Evolutionary conservation across 1,140 invertebrate species (phyloP), one percentile per base, ranked within the genome.

Genomic region (Drosophila ogumai): DNA sequence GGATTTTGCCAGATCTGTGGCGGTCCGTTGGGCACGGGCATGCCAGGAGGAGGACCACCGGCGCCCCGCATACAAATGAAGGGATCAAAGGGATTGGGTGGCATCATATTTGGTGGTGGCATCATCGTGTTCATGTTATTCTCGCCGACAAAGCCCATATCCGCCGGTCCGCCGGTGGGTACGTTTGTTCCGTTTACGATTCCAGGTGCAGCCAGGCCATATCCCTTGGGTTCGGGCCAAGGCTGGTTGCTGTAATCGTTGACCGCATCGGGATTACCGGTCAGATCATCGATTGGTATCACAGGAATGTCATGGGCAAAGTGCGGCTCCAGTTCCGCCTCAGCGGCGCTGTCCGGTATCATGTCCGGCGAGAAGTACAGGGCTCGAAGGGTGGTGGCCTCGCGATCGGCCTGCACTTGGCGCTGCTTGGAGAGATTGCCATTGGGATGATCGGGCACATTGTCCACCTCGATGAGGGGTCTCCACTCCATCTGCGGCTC

Each of bases 241-340:
- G 96, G 94, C 79, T 95, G 94, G 47, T 93, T 93, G 71, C 95
- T 94, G 81, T 96, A 96, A 86, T 97, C 96, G 79, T 95, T 96
- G 22, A 97, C 94, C 72, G 95, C 96, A 79, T 96, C 96, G 44
- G 95, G 95, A 87, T 96, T 96, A 3, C 96, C 96, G 0, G 96
- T 96, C 0, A 97, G 94, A 94, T 98, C 98, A 73, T 98, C 97
- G 54, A 98, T 93, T 6, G 98, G 98, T 93, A 99, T 98, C 8
- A 95, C 93, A 73, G 96, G 95, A 3, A 97, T 96, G 86, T 98
- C 97, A 3, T 94, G 94, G 52, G 95, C 94, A 74, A 96, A 95
- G 79, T 96, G 95, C 8, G 94, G 94, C 93, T 98, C 97, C 58
- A 95, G 92, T 75, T 98, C 97, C 2, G 98, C 96, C 93, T 99